These are phyloP conservation scores for Diceros bicornis DNA, from an alignment of 2,797 vertebrate species.

Conservation along the genomic window DNA sequence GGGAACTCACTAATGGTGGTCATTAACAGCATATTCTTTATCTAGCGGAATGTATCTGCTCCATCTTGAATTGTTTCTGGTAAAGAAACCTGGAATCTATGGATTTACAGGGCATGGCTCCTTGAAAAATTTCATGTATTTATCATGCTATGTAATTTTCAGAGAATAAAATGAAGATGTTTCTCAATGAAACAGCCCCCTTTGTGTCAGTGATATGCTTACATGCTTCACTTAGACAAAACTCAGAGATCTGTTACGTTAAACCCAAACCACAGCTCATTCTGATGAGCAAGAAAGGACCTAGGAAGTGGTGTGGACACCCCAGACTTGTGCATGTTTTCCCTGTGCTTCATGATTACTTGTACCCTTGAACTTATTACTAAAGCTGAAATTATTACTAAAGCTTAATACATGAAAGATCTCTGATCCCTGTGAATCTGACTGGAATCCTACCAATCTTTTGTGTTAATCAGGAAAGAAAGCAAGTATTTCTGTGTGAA, in stretches of 20 bases:
- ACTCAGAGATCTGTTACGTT: background rate
- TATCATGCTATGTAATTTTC: background rate
- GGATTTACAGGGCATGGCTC: background rate
- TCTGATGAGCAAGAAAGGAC: background rate
- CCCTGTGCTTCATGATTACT: background rate
- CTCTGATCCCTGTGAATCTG: background rate
- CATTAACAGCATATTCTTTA: background rate
- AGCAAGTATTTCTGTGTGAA: background rate
- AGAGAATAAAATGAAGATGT: background rate
- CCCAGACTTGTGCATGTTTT: background rate
- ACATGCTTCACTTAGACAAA: background rate
- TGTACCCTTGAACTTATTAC: background rate
- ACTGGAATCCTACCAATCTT: background rate
- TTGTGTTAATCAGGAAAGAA: conserved; percentile 35
- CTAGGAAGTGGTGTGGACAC: background rate
- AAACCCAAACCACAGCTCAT: background rate
- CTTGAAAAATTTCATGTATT: background rate
- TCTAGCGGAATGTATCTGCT: background rate
- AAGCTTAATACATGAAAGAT: background rate
- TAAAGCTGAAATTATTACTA: background rate
- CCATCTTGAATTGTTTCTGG: background rate
- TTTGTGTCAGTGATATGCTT: background rate
- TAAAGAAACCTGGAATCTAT: background rate
- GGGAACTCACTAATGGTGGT: background rate
- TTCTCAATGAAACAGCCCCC: background rate